These are phyloP conservation scores for Sinocyclocheilus grahami DNA, from an alignment of 2,113 vertebrate species.

Conservation along the genomic window DNA sequence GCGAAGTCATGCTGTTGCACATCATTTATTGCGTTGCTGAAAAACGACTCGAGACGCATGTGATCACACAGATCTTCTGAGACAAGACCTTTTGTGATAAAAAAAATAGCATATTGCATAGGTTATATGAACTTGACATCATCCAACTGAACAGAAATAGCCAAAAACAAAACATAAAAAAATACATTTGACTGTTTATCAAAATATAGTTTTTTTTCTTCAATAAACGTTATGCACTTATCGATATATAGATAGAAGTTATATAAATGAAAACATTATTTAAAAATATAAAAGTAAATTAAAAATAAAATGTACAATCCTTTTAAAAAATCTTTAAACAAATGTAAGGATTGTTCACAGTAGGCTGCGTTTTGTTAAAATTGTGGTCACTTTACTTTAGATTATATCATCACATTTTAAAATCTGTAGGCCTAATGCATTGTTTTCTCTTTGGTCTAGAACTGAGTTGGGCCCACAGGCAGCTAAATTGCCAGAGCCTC, in stretches of 20 bases:
- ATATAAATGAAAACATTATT: too few relatives aligned
- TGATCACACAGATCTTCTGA: neutral
- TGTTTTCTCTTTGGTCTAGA: neutral
- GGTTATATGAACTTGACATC: too few relatives aligned
- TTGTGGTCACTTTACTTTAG: neutral
- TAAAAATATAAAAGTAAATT: too few relatives aligned
- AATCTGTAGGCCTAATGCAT: neutral
- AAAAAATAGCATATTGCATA: neutral
- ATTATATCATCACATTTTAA: neutral
- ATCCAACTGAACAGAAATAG: too few relatives aligned
- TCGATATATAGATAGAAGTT: too few relatives aligned
- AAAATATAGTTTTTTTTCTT: too few relatives aligned
- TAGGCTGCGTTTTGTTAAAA: neutral
- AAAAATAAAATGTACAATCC: too few relatives aligned
- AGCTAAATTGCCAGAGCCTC: neutral
- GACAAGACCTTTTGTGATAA: neutral
- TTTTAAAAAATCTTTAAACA: neutral
- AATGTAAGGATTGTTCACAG: neutral
- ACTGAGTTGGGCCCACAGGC: neutral
- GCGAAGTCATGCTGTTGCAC: conserved; percentile 19
- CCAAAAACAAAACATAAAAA: too few relatives aligned
- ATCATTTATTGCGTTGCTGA: conserved; percentile 2
- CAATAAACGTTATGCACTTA: too few relatives aligned
- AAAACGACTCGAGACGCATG: neutral
- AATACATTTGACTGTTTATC: too few relatives aligned